These are phyloP conservation scores for Lithophane ornitopus DNA, from an alignment of 2,888 invertebrate genomes.

Conservation along the genomic window DNA sequence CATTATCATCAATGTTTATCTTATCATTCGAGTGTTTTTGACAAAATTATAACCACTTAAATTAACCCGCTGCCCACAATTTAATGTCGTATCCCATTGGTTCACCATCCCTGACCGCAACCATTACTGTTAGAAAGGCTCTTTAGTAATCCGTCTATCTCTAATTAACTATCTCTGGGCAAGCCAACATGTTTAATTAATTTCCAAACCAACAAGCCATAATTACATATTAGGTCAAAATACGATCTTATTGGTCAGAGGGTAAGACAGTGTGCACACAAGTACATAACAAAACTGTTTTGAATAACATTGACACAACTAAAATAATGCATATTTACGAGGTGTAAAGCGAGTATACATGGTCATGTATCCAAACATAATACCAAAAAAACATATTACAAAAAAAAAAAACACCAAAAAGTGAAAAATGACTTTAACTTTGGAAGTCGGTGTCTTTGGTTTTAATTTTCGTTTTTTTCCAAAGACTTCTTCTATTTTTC, in stretches of 20 bases:
- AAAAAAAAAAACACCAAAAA: no score
- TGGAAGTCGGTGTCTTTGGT: no score
- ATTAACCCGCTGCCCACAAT: background rate
- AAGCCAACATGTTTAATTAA: constrained; percentile 41
- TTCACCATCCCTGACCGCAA: constrained; percentile 33
- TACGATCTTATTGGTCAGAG: background rate
- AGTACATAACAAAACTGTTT: background rate
- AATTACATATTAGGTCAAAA: constrained; percentile 24
- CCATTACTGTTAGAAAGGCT: constrained; percentile 39
- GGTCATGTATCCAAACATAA: no score
- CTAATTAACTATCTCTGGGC: constrained; percentile 48
- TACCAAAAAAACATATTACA: no score
- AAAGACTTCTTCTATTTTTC: no score
- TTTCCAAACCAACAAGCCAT: constrained; percentile 37
- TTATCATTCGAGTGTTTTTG: background rate
- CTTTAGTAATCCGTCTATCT: constrained; percentile 47
- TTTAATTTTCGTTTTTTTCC: no score
- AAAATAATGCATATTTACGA: background rate
- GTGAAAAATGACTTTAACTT: no score
- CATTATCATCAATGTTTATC: no score
- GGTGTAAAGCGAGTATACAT: no score
- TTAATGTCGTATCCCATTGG: background rate
- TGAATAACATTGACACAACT: background rate
- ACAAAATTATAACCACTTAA: background rate
- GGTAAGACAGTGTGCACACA: background rate